A percentile compares a stretch with the other conserved stretches of the same genome.
Evolutionary conservation across 2,888 invertebrate genomes (phyloP).

Genomic region (Melanargia galathea): DNA sequence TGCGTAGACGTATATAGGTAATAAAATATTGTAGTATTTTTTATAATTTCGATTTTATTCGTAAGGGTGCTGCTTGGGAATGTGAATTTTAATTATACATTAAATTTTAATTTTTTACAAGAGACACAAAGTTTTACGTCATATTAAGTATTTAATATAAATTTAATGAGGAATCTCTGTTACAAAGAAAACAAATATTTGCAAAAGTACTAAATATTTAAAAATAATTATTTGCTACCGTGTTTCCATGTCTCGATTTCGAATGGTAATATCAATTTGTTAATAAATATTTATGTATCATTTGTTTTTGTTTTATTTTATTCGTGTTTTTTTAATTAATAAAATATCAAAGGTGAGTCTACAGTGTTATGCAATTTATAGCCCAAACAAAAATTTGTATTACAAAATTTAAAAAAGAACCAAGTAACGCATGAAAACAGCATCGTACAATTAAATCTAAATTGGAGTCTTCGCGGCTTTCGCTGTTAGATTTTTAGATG

Average conservation of each 20-base stretch:
- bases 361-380: conserved; percentile 80
- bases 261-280: conserved; percentile 73
- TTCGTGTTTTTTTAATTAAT: conserved; percentile 43
- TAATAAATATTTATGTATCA: conserved; percentile 80
- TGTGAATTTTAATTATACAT: conserved; percentile 58
- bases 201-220: conserved; percentile 13
- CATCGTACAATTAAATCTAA: conserved; percentile 33
- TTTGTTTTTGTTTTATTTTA: conserved; percentile 69
- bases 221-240: conserved; percentile 47
- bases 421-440: conserved; percentile 27
- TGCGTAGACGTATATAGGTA: conserved; percentile 47
- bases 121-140: conserved; percentile 42
- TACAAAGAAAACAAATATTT: conserved; percentile 42
- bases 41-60: conserved; percentile 60
- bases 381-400: conserved; percentile 45
- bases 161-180: conserved; percentile 65
- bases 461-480: conserved; percentile 53
- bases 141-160: conserved; percentile 33
- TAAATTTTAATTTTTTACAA: conserved; percentile 49
- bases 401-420: background rate
- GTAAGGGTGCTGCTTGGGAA: conserved; percentile 69
- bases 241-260: conserved; percentile 60
- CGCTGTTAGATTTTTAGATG: conserved; percentile 68
- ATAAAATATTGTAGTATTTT: conserved; percentile 67
- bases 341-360: conserved; percentile 58